These are phyloP conservation scores for Psittacus erithacus DNA, from an alignment of 2,113 vertebrate species.

Conservation along the genomic window DNA sequence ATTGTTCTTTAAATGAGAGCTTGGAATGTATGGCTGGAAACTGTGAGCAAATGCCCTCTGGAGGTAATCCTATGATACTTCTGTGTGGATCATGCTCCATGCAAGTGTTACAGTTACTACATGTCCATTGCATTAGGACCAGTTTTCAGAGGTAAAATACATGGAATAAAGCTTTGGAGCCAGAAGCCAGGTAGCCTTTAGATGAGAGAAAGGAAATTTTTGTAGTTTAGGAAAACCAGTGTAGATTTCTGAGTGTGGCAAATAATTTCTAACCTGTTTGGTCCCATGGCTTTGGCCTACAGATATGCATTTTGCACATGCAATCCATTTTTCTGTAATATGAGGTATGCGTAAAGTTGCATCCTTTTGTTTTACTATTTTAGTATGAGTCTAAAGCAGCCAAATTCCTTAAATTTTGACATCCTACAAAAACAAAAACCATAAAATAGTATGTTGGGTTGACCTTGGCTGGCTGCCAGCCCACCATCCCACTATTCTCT, in stretches of 20 bases:
- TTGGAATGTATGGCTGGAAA: neutral
- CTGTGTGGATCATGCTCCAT: neutral
- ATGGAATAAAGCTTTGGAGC: neutral
- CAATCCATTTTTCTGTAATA: neutral
- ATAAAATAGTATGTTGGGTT: neutral
- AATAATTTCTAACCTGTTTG: neutral
- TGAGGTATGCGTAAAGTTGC: neutral
- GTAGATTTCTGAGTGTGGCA: neutral
- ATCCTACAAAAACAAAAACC: neutral
- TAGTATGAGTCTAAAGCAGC: neutral
- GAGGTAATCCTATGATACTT: neutral
- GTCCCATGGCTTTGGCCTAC: neutral
- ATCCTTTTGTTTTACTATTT: neutral
- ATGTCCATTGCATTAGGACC: neutral
- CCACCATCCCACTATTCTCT: neutral
- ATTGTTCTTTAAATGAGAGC: neutral
- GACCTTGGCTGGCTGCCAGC: neutral
- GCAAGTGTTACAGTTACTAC: neutral
- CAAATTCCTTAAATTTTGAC: neutral
- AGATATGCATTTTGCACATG: neutral
- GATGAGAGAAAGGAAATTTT: neutral
- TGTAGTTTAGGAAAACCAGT: neutral
- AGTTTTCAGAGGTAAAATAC: neutral
- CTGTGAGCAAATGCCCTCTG: neutral
- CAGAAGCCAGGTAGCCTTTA: neutral